Conservation (phyloP, 2,797 vertebrate species). For the Coregonus ussuriensis region DNA sequence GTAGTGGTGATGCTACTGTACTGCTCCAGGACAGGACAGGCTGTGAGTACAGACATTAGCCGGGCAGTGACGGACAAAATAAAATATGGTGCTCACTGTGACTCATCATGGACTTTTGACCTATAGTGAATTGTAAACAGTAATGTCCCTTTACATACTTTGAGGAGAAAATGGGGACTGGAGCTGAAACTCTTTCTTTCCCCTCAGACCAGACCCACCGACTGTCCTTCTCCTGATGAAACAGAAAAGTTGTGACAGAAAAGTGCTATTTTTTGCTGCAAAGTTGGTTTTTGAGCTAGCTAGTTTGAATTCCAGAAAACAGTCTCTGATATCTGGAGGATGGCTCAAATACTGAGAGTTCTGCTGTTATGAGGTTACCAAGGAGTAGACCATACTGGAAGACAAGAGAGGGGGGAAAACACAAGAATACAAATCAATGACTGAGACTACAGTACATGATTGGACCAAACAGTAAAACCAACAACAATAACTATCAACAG, state of each 20-base stretch:
- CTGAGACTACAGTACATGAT: not conserved
- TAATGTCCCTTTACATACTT: constrained; percentile 35
- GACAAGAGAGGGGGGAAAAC: constrained; percentile 58
- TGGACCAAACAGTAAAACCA: constrained; percentile 10
- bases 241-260: constrained; percentile 31
- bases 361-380: constrained; percentile 91
- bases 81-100: constrained; percentile 42
- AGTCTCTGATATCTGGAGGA: constrained; percentile 42
- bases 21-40: constrained; percentile 1
- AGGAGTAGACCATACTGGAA: constrained; percentile 96
- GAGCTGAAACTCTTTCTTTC: not conserved
- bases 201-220: constrained; percentile 14
- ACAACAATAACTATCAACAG: constrained; percentile 10
- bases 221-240: constrained; percentile 24
- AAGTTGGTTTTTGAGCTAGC: constrained; percentile 28
- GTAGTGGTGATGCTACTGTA: constrained; percentile 1
- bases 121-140: constrained; percentile 66
- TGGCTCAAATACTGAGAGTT: constrained; percentile 50
- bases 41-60: constrained; percentile 55
- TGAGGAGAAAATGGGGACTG: not conserved
- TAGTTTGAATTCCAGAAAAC: constrained; percentile 32
- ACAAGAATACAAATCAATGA: constrained; percentile 45
- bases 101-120: constrained; percentile 16
- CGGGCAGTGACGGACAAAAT: constrained; percentile 66
- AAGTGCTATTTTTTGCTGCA: constrained; percentile 25